phyloP scores from a whole-genome alignment of 30 jellyfish, hydroid and myxozoan species.

The Hydractinia echinata region DNA sequence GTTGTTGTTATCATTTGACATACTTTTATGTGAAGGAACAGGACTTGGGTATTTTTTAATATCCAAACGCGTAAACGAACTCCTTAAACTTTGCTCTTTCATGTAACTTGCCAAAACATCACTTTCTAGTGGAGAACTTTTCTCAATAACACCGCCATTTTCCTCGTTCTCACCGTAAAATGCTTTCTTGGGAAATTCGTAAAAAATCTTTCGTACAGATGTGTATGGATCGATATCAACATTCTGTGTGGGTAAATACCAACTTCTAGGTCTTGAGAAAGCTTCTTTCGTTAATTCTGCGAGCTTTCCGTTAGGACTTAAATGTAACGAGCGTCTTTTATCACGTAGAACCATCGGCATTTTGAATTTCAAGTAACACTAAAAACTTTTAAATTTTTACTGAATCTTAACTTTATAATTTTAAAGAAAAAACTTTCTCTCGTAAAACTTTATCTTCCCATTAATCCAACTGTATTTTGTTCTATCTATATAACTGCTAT shows the following conservation, averaged over 20 bases:
- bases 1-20: slow-evolving; percentile 12
- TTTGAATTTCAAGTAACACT: neutral
- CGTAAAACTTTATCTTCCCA: too few relatives aligned
- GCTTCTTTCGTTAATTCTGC: slow-evolving; percentile 1
- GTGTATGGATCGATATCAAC: slow-evolving; percentile 42
- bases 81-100: slow-evolving; percentile 17
- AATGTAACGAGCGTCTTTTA: slow-evolving; percentile 26
- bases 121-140: neutral
- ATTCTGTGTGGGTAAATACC: slow-evolving; percentile 27
- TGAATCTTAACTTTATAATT: too few relatives aligned
- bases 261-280: slow-evolving; percentile 20
- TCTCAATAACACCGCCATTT: neutral
- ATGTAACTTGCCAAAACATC: neutral
- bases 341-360: slow-evolving; percentile 38
- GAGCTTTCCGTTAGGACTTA: neutral
- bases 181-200: slow-evolving; percentile 31
- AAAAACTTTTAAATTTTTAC: too few relatives aligned
- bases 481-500: too few relatives aligned
- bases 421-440: too few relatives aligned
- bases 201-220: slow-evolving; percentile 34
- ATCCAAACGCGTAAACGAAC: slow-evolving; percentile 17
- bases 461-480: too few relatives aligned
- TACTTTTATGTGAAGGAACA: slow-evolving; percentile 22
- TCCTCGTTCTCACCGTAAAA: slow-evolving; percentile 28
- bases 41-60: slow-evolving; percentile 15